These are phyloP conservation scores for Pseudococcus jackbeardsleyi DNA, from an alignment of 2,888 invertebrate genomes.

Conservation along the genomic window DNA sequence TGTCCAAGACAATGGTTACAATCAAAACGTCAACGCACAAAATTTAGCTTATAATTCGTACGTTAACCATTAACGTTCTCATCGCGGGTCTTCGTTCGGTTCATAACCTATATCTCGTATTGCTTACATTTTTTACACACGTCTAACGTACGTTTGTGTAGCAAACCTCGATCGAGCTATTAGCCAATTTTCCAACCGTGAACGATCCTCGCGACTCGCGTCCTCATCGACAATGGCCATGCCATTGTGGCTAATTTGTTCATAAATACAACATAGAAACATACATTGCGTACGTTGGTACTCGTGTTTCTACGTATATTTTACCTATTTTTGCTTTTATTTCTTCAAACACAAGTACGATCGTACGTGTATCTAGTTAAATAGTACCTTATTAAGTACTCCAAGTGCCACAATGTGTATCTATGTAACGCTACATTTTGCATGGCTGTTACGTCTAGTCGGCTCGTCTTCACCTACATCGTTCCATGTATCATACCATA, in stretches of 20 bases:
- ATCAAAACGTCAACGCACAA: slow-evolving; percentile 58
- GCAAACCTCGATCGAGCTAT: not conserved
- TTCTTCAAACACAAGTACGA: too few species aligned
- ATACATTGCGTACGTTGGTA: not conserved
- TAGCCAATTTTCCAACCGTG: not conserved
- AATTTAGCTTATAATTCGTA: slow-evolving; percentile 65
- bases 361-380: too few species aligned
- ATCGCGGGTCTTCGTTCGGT: too few species aligned
- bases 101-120: too few species aligned
- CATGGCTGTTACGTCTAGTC: not conserved
- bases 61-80: slow-evolving; percentile 48
- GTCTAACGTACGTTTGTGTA: not conserved
- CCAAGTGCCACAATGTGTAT: not conserved
- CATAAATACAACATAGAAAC: not conserved
- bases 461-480: not conserved
- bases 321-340: too few species aligned
- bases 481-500: not conserved
- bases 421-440: not conserved
- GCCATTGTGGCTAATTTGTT: not conserved
- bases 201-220: not conserved
- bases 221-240: not conserved
- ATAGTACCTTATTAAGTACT: not conserved
- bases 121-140: not conserved
- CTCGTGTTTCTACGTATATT: not conserved
- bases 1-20: not conserved